phyloP scores from a whole-genome alignment of 1,140 invertebrate species.

The Campoletis sonorensis region DNA sequence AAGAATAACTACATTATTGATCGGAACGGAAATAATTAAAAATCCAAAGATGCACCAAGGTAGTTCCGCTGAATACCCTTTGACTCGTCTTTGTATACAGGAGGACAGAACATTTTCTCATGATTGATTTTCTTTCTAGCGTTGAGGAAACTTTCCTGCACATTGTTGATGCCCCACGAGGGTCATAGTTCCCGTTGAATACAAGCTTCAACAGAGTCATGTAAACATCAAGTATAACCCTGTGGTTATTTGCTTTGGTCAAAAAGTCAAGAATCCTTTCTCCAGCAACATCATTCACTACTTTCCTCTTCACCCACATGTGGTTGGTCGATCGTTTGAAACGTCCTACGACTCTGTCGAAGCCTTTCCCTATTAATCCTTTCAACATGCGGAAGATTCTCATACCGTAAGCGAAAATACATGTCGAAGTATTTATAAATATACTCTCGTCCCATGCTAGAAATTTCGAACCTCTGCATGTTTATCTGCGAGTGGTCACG shows the following conservation, averaged over 20 bases:
- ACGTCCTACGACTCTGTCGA: not conserved
- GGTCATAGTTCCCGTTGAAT: no score
- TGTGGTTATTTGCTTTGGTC: slow-evolving; percentile 29
- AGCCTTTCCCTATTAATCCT: slow-evolving; percentile 1
- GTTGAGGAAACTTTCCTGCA: slow-evolving; percentile 63
- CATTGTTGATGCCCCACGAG: slow-evolving; percentile 19
- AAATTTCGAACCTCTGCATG: not conserved
- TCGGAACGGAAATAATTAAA: slow-evolving; percentile 61
- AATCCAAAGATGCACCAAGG: slow-evolving; percentile 35
- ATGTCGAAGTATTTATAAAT: not conserved
- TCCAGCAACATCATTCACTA: slow-evolving; percentile 16
- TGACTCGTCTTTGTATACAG: slow-evolving; percentile 51
- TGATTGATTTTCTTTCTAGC: slow-evolving; percentile 63
- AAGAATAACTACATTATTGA: slow-evolving; percentile 52
- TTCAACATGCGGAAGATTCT: slow-evolving; percentile 10
- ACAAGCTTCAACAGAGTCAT: not conserved
- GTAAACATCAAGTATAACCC: slow-evolving; percentile 38
- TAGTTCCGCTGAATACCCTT: slow-evolving; percentile 38
- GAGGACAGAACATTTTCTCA: slow-evolving; percentile 57
- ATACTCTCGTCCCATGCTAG: not conserved
- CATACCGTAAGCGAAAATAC: not conserved
- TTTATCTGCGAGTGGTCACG: not conserved
- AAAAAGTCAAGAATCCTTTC: slow-evolving; percentile 16
- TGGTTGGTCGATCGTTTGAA: no score
- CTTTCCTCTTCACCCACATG: no score